A percentile compares a stretch with the other conserved stretches of the same genome.
phyloP scores from a whole-genome alignment of 2,888 invertebrate genomes.

The Chalcis sispes region DNA sequence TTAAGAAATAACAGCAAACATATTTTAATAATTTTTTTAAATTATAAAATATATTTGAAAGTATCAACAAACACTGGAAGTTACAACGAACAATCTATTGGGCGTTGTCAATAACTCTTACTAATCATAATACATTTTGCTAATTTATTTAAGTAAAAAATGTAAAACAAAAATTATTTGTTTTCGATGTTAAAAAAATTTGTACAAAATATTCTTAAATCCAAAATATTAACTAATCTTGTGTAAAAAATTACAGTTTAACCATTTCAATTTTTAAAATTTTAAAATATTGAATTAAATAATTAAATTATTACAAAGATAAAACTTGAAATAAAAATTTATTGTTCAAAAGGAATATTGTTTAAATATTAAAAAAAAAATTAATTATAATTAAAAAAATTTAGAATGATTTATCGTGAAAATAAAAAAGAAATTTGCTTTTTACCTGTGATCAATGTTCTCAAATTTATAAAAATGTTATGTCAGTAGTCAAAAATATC shows the following conservation, averaged over 20 bases:
- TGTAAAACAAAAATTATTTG: constrained; percentile 19
- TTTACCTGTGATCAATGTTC: constrained; percentile 8
- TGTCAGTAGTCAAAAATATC: constrained; percentile 20
- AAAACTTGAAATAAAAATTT: too few relatives aligned
- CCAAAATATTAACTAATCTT: background rate
- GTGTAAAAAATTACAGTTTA: too few relatives aligned
- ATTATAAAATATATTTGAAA: constrained; percentile 29
- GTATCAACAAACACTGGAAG: constrained; percentile 18
- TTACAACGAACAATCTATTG: constrained; percentile 14
- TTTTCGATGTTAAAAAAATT: constrained; percentile 29
- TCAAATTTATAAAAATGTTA: background rate
- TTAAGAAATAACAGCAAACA: constrained; percentile 15
- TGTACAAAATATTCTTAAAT: constrained; percentile 33
- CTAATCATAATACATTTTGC: constrained; percentile 29
- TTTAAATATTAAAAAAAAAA: constrained; percentile 1
- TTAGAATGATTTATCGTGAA: too few relatives aligned
- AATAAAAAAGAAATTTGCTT: too few relatives aligned
- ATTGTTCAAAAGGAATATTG: too few relatives aligned
- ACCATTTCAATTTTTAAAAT: too few relatives aligned
- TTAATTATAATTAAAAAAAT: constrained; percentile 5
- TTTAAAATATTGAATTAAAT: background rate
- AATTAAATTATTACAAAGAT: background rate
- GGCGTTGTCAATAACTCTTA: constrained; percentile 26
- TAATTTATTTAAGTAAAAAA: constrained; percentile 41
- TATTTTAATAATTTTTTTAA: constrained; percentile 49